A percentile compares a stretch with the other conserved stretches of the same genome.
Evolutionary conservation across 2,888 invertebrate genomes (phyloP).

Genomic region (Megamerina dolium): DNA sequence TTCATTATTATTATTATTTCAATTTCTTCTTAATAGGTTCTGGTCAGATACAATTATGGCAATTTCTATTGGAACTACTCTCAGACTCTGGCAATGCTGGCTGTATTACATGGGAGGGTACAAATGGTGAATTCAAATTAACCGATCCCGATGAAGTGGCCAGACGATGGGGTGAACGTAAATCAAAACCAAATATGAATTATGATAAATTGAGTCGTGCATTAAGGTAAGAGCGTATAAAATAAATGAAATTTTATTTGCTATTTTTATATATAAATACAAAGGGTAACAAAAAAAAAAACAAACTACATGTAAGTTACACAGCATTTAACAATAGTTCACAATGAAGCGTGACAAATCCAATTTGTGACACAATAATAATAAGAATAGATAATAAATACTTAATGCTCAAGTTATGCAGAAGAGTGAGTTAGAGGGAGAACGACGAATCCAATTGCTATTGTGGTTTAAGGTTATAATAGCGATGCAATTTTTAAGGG

Average conservation of each 20-base stretch:
- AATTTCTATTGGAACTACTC: constrained; percentile 92
- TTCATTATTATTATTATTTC: too few relatives aligned
- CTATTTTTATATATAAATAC: neutral
- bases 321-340: neutral
- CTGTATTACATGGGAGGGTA: constrained; percentile 98
- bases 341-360: constrained; percentile 23
- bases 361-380: constrained; percentile 15
- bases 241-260: too few relatives aligned
- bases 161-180: constrained; percentile 96
- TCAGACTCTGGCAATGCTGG: constrained; percentile 93
- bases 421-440: too few relatives aligned
- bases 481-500: constrained; percentile 3
- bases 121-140: constrained; percentile 96
- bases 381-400: constrained; percentile 8
- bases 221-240: constrained; percentile 65
- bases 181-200: constrained; percentile 99
- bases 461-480: constrained; percentile 19
- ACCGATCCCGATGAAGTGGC: constrained; percentile 98
- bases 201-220: constrained; percentile 98
- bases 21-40: constrained; percentile 57
- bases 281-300: neutral
- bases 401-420: too few relatives aligned
- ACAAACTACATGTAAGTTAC: neutral
- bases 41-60: constrained; percentile 98
- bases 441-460: constrained; percentile 11